Evolutionary conservation across 1,140 invertebrate species (phyloP).

Genomic region (Danaus melanippus): DNA sequence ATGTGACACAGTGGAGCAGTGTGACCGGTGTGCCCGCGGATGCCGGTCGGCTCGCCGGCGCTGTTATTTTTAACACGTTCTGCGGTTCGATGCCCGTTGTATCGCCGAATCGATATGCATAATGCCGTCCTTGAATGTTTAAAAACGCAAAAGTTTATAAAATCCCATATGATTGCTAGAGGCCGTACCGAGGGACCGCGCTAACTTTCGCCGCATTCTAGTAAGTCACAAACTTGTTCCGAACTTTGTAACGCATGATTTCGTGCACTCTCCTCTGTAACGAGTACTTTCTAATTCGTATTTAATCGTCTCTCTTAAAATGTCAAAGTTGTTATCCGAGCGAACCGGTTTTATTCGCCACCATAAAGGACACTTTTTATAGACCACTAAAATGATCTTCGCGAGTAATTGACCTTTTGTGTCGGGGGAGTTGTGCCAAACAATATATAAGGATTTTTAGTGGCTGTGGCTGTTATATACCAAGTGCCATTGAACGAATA

Average conservation of each 20-base stretch:
- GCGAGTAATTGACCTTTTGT: slow-evolving; percentile 48
- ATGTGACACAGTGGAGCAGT: slow-evolving; percentile 59
- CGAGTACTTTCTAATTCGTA: slow-evolving; percentile 42
- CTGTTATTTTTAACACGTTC: slow-evolving; percentile 68
- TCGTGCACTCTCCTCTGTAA: slow-evolving; percentile 30
- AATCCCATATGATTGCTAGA: slow-evolving; percentile 35
- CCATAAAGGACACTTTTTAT: slow-evolving; percentile 47
- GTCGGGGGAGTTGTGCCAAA: slow-evolving; percentile 18
- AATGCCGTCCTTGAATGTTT: slow-evolving; percentile 54
- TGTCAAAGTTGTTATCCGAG: slow-evolving; percentile 27
- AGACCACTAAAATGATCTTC: slow-evolving; percentile 36
- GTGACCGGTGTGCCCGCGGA: slow-evolving; percentile 61
- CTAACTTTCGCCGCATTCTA: slow-evolving; percentile 30
- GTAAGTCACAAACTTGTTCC: slow-evolving; percentile 56
- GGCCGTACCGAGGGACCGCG: slow-evolving; percentile 24
- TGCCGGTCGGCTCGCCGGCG: slow-evolving; percentile 51
- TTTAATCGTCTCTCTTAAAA: slow-evolving; percentile 36
- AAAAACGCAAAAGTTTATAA: slow-evolving; percentile 38
- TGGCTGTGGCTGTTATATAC: too few species aligned
- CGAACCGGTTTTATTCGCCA: slow-evolving; percentile 44
- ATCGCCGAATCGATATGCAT: slow-evolving; percentile 67
- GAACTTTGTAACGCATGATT: slow-evolving; percentile 32
- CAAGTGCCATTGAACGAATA: too few species aligned
- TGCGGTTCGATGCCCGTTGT: slow-evolving; percentile 66
- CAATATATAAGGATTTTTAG: too few species aligned